These are phyloP conservation scores for Delphinus delphis DNA, from an alignment of 2,113 vertebrate species.

Conservation along the genomic window DNA sequence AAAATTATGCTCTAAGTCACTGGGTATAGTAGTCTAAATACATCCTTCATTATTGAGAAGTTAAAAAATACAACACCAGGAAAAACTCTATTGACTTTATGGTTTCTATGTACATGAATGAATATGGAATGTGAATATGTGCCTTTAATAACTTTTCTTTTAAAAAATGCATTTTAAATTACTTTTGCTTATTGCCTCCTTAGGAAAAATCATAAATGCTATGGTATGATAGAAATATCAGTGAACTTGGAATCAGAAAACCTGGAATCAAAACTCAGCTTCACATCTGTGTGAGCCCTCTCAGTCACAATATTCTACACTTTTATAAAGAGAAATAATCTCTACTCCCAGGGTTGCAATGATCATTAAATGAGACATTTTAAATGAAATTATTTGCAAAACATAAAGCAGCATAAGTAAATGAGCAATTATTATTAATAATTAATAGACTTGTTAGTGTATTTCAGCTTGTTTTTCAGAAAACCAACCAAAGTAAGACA, in stretches of 20 bases:
- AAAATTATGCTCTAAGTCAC: neutral
- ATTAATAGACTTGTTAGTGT: neutral
- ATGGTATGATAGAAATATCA: neutral
- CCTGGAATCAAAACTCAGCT: neutral
- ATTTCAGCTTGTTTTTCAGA: neutral
- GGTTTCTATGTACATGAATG: neutral
- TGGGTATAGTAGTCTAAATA: neutral
- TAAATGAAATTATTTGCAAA: conserved; percentile 41
- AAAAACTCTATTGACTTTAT: neutral
- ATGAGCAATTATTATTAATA: conserved; percentile 14
- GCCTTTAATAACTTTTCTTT: neutral
- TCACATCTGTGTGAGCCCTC: neutral
- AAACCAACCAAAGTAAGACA: neutral
- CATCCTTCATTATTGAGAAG: neutral
- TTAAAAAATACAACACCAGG: neutral
- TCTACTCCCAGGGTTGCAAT: neutral
- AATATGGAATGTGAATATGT: neutral
- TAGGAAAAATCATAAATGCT: neutral
- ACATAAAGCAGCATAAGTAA: neutral
- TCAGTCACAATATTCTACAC: neutral
- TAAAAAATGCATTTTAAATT: neutral
- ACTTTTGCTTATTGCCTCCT: neutral
- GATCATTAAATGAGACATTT: neutral
- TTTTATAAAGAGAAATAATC: neutral
- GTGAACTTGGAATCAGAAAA: neutral